Evolutionary conservation across 1,140 invertebrate species (phyloP).

Genomic region (Lepidotrigona ventralis): DNA sequence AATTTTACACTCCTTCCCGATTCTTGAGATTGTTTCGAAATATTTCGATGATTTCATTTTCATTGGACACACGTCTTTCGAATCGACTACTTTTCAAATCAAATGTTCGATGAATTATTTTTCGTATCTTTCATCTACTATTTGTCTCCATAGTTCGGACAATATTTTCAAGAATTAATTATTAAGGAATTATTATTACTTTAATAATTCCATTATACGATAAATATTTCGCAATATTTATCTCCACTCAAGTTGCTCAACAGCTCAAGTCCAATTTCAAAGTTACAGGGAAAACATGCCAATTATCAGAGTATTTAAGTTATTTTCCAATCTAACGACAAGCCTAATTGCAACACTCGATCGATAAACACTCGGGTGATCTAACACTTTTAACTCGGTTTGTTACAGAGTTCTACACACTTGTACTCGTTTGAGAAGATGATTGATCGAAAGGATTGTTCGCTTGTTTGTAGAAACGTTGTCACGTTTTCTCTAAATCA

Average conservation of each 20-base stretch:
- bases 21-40: too few relatives aligned
- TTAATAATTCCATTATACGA: too few relatives aligned
- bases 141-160: too few relatives aligned
- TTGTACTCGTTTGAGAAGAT: neutral
- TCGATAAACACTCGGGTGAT: neutral
- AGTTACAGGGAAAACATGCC: neutral
- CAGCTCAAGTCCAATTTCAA: neutral
- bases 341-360: neutral
- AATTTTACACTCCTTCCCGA: too few relatives aligned
- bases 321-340: neutral
- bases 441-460: neutral
- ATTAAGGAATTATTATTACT: too few relatives aligned
- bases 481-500: neutral
- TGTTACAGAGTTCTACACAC: neutral
- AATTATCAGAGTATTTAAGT: neutral
- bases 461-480: neutral
- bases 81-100: too few relatives aligned
- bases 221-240: neutral
- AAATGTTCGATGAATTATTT: too few relatives aligned
- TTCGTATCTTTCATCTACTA: too few relatives aligned
- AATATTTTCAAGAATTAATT: too few relatives aligned
- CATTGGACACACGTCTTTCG: too few relatives aligned
- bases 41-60: too few relatives aligned
- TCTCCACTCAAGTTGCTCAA: neutral
- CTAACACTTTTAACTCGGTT: neutral